A percentile compares a stretch with the other conserved stretches of the same genome.
These are phyloP conservation scores for Lagria hirta DNA, from an alignment of 2,888 invertebrate species.

Conservation along the genomic window DNA sequence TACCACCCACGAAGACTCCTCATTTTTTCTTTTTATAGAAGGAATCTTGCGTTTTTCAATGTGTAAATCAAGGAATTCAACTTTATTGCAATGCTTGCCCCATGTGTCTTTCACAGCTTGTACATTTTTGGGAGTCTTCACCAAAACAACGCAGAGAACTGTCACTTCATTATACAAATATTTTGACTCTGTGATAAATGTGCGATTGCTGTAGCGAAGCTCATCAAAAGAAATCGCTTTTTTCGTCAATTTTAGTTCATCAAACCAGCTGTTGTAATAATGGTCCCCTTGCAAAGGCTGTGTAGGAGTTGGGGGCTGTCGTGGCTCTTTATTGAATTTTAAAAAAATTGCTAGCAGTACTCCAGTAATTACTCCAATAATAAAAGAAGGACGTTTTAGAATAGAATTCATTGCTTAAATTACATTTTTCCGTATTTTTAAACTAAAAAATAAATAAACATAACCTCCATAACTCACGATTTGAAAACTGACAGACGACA, in stretches of 20 bases:
- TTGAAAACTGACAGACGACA: neutral
- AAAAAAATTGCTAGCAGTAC: slow-evolving; percentile 31
- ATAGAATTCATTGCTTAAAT: slow-evolving; percentile 38
- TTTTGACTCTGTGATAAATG: slow-evolving; percentile 39
- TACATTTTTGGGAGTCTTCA: slow-evolving; percentile 51
- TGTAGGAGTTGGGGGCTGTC: no score
- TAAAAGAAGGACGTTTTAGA: slow-evolving; percentile 34
- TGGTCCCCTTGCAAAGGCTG: no score
- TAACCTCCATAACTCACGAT: no score
- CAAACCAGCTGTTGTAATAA: slow-evolving; percentile 40
- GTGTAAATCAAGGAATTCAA: slow-evolving; percentile 37
- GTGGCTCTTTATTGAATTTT: slow-evolving; percentile 13
- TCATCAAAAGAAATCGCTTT: slow-evolving; percentile 36
- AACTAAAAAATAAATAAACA: no score
- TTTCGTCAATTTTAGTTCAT: slow-evolving; percentile 29
- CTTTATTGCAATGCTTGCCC: slow-evolving; percentile 48
- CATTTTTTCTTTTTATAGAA: slow-evolving; percentile 36
- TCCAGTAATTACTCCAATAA: slow-evolving; percentile 37
- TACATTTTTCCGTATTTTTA: no score
- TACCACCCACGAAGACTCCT: slow-evolving; percentile 46
- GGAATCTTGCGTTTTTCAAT: slow-evolving; percentile 38
- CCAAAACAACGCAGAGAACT: slow-evolving; percentile 56
- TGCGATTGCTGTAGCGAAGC: slow-evolving; percentile 39
- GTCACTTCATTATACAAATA: slow-evolving; percentile 47
- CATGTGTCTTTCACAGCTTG: slow-evolving; percentile 47